Evolutionary conservation across 2,797 vertebrate species (phyloP), one percentile per base, ranked within the genome.

Genomic region (Hoplostethus mediterraneus): DNA sequence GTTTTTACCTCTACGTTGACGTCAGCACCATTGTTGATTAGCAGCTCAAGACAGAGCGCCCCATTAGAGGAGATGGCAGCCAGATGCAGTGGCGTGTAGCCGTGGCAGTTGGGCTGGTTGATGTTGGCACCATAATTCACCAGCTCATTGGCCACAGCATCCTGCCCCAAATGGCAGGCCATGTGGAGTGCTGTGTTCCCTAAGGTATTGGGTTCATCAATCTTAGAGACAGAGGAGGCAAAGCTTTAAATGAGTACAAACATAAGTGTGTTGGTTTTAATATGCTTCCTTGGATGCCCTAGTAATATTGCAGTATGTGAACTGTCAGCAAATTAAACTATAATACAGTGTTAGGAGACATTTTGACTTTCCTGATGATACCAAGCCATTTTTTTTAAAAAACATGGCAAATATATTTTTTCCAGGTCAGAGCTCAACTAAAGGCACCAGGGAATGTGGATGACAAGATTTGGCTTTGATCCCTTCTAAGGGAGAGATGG

Each of bases 161-260:
- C 97, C 81, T 97, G 97, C 16, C 98, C 97, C 75, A 91, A 95
- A 92, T 98, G 96, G 86, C 98, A 99, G 64, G 96, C 96, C 59
- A 99, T 96, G 90, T 99, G 98, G 83, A 99, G 95, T n/a, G 97
- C 96, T 16, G 96, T 97, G 95, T 97, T 99, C 58, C 97, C 98
- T 40, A 94, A 97, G 56, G 81, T 77, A 5, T 98, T 98, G 63
- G 94, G 94, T 73, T 98, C 97, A 63, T 99, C 97, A 0, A 95
- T 95, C 98, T 99, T 84, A 0, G 12, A 64, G 10, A 16, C 4
- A 28, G 10, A 53, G 6, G 17, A 44, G 7, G 31, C 52, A 54
- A 56, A 65, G 4, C 14, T 40, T 2, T 14, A n/a, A 6, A 64
- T 40, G 8, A 47, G 40, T 31, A 7, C 10, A 10, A 47, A 55